phyloP scores from a whole-genome alignment of 2,888 invertebrate species.

The Crematogaster levior region DNA sequence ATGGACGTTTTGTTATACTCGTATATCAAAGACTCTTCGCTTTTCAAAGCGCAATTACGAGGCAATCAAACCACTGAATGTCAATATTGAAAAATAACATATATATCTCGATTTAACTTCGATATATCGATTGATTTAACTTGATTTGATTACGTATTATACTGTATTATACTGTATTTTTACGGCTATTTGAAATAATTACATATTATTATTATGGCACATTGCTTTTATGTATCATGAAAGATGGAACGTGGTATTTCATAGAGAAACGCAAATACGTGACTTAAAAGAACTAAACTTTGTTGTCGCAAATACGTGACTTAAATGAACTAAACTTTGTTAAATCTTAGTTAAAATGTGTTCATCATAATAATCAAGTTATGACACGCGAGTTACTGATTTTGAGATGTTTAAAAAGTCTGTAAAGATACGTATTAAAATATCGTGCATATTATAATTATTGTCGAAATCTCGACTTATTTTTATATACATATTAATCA shows the following conservation, averaged over 20 bases:
- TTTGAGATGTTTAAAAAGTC: conserved; percentile 28
- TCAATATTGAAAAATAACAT: conserved; percentile 24
- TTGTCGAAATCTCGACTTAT: neutral
- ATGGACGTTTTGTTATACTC: conserved; percentile 11
- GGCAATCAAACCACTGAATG: conserved; percentile 15
- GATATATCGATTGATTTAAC: neutral
- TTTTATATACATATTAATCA: neutral
- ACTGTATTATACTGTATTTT: too few relatives aligned
- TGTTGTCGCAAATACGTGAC: neutral
- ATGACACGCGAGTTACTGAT: neutral
- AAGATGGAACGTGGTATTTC: neutral
- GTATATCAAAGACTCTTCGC: conserved; percentile 39
- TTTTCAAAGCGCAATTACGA: conserved; percentile 31
- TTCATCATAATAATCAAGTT: neutral
- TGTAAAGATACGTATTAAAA: neutral
- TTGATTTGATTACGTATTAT: neutral
- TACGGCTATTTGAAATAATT: neutral
- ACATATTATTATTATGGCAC: conserved; percentile 8
- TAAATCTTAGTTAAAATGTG: conserved; percentile 14
- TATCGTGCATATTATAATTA: conserved; percentile 10
- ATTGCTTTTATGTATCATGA: conserved; percentile 10
- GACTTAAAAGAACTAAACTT: too few relatives aligned
- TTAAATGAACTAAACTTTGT: conserved; percentile 20
- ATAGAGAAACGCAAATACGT: too few relatives aligned
- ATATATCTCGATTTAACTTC: neutral